phyloP scores from a whole-genome alignment of 1,140 invertebrate species.

The Chrysopa pallens region DNA sequence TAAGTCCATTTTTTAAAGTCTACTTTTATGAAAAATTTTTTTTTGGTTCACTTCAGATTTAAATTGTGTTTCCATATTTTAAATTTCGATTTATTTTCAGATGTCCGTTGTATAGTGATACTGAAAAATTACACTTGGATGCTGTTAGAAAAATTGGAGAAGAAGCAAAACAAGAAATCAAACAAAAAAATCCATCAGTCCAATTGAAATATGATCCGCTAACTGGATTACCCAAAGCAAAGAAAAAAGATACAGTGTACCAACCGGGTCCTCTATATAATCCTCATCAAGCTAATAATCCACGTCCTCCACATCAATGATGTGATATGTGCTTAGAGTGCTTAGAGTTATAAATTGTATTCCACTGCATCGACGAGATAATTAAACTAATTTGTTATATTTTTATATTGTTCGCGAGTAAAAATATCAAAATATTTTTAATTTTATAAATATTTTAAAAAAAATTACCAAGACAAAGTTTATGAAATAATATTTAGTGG shows the following conservation, averaged over 20 bases:
- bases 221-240: neutral
- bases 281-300: too few relatives aligned
- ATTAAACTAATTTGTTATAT: too few relatives aligned
- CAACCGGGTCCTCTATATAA: neutral
- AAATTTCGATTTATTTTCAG: conserved; percentile 7
- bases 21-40: neutral
- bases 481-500: too few relatives aligned
- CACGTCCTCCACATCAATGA: too few relatives aligned
- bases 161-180: conserved; percentile 12
- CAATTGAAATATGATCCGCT: conserved; percentile 14
- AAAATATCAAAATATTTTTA: too few relatives aligned
- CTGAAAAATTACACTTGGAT: conserved; percentile 10
- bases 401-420: too few relatives aligned
- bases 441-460: too few relatives aligned
- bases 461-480: too few relatives aligned
- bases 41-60: conserved; percentile 1
- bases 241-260: neutral
- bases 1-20: neutral
- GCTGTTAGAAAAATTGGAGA: conserved; percentile 8
- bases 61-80: neutral
- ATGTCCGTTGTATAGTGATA: conserved; percentile 15
- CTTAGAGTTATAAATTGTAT: too few relatives aligned
- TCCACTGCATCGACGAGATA: too few relatives aligned
- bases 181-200: conserved; percentile 2
- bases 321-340: too few relatives aligned